These are phyloP conservation scores for Ophion slaviceki DNA, from an alignment of 2,888 invertebrate species.

Conservation along the genomic window DNA sequence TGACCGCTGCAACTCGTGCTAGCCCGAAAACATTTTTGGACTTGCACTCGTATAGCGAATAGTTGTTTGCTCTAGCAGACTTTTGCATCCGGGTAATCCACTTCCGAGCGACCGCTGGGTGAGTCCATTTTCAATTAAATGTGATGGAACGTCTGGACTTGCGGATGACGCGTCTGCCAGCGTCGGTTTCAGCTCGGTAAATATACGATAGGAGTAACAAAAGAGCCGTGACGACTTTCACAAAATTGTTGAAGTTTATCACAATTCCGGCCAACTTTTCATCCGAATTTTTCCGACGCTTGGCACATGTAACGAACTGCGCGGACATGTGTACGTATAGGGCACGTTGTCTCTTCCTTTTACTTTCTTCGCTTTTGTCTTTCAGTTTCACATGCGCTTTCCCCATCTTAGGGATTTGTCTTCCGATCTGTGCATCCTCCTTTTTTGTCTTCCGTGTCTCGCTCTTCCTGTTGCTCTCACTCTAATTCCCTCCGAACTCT, in stretches of 20 bases:
- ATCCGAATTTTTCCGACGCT: constrained; percentile 8
- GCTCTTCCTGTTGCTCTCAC: too few relatives aligned
- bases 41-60: too few relatives aligned
- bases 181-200: constrained; percentile 31
- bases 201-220: constrained; percentile 38
- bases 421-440: constrained; percentile 18
- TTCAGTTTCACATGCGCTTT: constrained; percentile 35
- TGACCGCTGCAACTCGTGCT: too few relatives aligned
- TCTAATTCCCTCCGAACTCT: neutral
- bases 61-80: neutral
- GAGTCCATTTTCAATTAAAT: constrained; percentile 44
- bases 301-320: constrained; percentile 32
- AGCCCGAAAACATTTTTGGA: too few relatives aligned
- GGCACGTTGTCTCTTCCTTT: constrained; percentile 43
- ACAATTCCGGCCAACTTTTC: constrained; percentile 42
- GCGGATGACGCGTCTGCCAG: neutral
- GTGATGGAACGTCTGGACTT: constrained; percentile 31
- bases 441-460: neutral
- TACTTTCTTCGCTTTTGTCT: constrained; percentile 56
- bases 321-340: constrained; percentile 15
- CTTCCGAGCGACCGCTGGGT: neutral
- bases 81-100: constrained; percentile 11
- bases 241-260: constrained; percentile 44
- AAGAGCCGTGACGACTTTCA: constrained; percentile 8
- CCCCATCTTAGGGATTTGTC: constrained; percentile 50